Evolutionary conservation across 2,888 invertebrate species (phyloP).

Genomic region (Drosophila aldrichi): DNA sequence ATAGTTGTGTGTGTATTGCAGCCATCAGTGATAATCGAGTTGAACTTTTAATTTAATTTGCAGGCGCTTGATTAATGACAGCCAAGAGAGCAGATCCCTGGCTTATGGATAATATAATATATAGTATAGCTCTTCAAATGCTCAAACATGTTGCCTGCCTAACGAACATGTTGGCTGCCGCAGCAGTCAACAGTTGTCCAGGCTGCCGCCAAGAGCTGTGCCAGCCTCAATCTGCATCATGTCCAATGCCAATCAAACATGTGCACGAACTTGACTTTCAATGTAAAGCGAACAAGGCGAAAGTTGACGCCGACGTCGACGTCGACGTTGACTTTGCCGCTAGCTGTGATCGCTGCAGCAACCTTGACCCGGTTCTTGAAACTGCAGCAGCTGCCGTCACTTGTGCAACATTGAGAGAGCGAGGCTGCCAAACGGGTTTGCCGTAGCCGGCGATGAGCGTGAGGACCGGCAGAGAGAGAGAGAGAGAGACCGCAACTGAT

Average conservation of each 20-base stretch:
- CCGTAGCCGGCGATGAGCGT: slow-evolving; percentile 49
- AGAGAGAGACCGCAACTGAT: slow-evolving; percentile 18
- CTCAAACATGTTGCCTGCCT: slow-evolving; percentile 30
- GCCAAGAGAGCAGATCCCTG: neutral
- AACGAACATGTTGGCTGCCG: slow-evolving; percentile 41
- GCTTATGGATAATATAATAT: no score
- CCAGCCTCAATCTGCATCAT: slow-evolving; percentile 15
- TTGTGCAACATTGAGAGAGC: slow-evolving; percentile 58
- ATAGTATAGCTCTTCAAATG: neutral
- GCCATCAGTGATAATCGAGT: slow-evolving; percentile 32
- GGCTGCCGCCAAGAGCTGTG: slow-evolving; percentile 22
- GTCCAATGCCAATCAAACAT: slow-evolving; percentile 77
- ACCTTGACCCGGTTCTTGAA: slow-evolving; percentile 86
- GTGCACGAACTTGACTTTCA: slow-evolving; percentile 81
- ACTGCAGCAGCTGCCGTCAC: slow-evolving; percentile 71
- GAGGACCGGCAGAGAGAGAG: slow-evolving; percentile 6
- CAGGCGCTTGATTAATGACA: slow-evolving; percentile 50
- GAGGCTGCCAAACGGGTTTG: slow-evolving; percentile 72
- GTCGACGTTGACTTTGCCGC: slow-evolving; percentile 40
- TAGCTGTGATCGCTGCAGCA: slow-evolving; percentile 73
- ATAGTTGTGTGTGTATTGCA: neutral
- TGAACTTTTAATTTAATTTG: slow-evolving; percentile 42
- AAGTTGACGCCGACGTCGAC: slow-evolving; percentile 55
- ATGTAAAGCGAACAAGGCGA: slow-evolving; percentile 77
- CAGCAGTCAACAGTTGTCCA: slow-evolving; percentile 5